Evolutionary conservation across 1,140 invertebrate genomes (phyloP).

Genomic region (Drosophila azteca): DNA sequence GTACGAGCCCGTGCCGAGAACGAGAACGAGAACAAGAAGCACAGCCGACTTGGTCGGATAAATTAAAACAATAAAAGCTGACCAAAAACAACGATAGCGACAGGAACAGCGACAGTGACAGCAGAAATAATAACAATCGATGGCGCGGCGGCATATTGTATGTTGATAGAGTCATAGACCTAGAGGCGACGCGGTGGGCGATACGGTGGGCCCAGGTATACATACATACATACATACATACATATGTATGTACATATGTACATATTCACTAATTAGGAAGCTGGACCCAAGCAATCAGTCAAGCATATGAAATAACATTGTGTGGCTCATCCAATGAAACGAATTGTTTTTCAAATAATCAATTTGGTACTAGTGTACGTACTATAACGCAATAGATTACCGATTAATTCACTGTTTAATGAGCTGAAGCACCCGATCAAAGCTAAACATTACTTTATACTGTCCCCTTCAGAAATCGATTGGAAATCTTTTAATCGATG

Average conservation of each 20-base stretch:
- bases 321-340: conserved; percentile 30
- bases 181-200: conserved; percentile 3
- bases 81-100: conserved; percentile 37
- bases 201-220: not conserved
- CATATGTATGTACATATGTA: conserved; percentile 9
- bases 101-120: conserved; percentile 22
- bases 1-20: conserved; percentile 12
- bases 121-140: conserved; percentile 41
- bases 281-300: conserved; percentile 24
- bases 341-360: conserved; percentile 8
- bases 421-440: too few species aligned
- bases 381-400: too few species aligned
- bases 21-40: conserved; percentile 27
- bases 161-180: conserved; percentile 45
- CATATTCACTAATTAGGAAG: conserved; percentile 29
- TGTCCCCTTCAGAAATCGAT: too few species aligned
- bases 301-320: conserved; percentile 34
- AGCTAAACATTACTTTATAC: too few species aligned
- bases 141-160: conserved; percentile 35
- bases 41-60: conserved; percentile 33
- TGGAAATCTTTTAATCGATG: too few species aligned
- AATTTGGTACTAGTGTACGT: too few species aligned
- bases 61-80: conserved; percentile 54
- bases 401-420: too few species aligned
- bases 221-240: not conserved